A percentile compares a stretch with the other conserved stretches of the same genome.
Conservation (phyloP, 1,140 invertebrate genomes). For the Phenacoccus solenopsis region DNA sequence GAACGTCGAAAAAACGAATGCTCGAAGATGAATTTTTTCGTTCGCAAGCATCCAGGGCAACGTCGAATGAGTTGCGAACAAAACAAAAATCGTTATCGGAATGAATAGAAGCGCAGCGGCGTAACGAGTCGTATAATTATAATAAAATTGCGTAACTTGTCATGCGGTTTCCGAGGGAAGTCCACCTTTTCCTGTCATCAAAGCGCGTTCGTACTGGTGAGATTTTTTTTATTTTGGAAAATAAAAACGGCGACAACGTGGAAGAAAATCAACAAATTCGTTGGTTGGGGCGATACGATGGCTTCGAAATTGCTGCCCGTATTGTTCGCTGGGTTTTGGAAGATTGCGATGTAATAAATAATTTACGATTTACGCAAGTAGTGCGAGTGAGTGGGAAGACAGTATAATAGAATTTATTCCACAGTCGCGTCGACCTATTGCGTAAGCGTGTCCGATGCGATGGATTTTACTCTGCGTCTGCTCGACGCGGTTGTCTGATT, state of each 20-base stretch:
- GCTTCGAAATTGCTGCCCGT: background rate
- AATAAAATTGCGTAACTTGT: background rate
- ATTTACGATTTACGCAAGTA: slow-evolving; percentile 9
- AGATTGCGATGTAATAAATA: slow-evolving; percentile 8
- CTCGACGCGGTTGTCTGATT: background rate
- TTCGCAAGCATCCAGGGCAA: too few relatives aligned
- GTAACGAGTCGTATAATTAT: background rate
- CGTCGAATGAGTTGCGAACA: background rate
- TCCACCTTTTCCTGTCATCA: background rate
- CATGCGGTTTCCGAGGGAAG: background rate
- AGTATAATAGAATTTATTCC: slow-evolving; percentile 16
- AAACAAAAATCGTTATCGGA: background rate
- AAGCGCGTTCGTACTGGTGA: background rate
- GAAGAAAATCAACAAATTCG: too few relatives aligned
- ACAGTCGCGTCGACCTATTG: background rate
- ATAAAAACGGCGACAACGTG: too few relatives aligned
- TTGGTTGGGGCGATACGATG: too few relatives aligned
- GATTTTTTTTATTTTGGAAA: background rate
- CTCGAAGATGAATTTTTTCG: too few relatives aligned
- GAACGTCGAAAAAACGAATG: too few relatives aligned
- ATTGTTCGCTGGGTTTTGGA: background rate
- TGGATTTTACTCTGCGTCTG: background rate
- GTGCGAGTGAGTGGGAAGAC: background rate
- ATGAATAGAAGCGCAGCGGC: background rate
- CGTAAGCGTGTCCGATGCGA: background rate